A percentile compares a stretch with the other conserved stretches of the same genome.
phyloP scores from a whole-genome alignment of 2,888 invertebrate genomes.

The Leucania comma region DNA sequence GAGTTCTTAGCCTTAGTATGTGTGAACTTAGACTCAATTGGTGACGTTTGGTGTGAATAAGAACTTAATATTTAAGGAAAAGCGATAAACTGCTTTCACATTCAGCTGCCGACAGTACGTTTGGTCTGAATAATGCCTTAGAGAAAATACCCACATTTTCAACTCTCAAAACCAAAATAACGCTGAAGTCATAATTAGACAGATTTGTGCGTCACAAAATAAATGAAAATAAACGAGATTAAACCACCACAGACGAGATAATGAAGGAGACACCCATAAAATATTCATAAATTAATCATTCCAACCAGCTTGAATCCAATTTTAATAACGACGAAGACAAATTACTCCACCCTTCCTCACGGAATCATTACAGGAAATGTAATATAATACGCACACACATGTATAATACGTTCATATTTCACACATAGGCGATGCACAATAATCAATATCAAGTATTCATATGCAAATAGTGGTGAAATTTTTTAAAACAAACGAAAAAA shows the following conservation, averaged over 20 bases:
- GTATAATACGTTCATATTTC: slow-evolving; percentile 21
- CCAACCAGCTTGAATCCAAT: slow-evolving; percentile 18
- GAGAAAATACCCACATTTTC: neutral
- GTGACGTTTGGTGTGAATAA: too few relatives aligned
- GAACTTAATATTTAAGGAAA: too few relatives aligned
- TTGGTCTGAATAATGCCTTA: too few relatives aligned
- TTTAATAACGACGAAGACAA: slow-evolving; percentile 39
- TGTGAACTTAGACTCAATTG: too few relatives aligned
- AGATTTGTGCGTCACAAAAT: neutral
- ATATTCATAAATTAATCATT: slow-evolving; percentile 30
- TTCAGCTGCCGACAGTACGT: too few relatives aligned
- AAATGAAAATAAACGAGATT: neutral
- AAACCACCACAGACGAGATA: neutral
- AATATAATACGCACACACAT: neutral
- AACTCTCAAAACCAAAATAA: neutral
- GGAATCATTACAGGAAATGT: slow-evolving; percentile 2
- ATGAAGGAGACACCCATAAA: neutral
- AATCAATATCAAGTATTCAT: slow-evolving; percentile 60
- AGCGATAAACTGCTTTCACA: too few relatives aligned
- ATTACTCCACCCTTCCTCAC: neutral
- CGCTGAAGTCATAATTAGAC: neutral
- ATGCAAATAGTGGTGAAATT: slow-evolving; percentile 76
- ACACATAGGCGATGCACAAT: slow-evolving; percentile 46
- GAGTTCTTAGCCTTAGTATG: too few relatives aligned
- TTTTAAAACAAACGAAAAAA: slow-evolving; percentile 79